Percentiles rank a stretch among this genome's conserved stretches.
These are phyloP conservation scores for Osmoderma eremita DNA, from an alignment of 2,888 invertebrate species.

Conservation along the genomic window DNA sequence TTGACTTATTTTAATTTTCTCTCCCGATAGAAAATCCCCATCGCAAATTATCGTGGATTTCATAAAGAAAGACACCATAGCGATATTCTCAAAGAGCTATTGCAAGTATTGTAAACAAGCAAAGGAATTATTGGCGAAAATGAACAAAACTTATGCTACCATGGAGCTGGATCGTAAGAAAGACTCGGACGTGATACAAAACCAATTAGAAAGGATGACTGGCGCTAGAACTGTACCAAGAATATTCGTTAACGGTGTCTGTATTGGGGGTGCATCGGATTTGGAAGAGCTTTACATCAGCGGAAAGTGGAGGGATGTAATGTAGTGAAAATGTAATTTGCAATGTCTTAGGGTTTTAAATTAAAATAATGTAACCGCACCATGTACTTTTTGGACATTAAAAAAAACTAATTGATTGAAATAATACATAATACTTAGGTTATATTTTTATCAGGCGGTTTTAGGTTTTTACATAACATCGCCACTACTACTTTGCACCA, in stretches of 20 bases:
- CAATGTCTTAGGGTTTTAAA: too few species aligned
- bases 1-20: neutral
- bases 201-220: slow-evolving; percentile 9
- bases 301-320: slow-evolving; percentile 6
- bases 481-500: too few species aligned
- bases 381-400: too few species aligned
- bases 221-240: slow-evolving; percentile 10
- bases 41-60: slow-evolving; percentile 8
- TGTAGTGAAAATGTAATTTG: neutral
- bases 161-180: slow-evolving; percentile 11
- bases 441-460: too few species aligned
- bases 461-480: too few species aligned
- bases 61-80: slow-evolving; percentile 11
- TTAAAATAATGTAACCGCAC: too few species aligned
- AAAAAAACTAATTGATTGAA: too few species aligned
- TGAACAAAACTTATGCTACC: slow-evolving; percentile 1
- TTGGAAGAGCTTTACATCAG: slow-evolving; percentile 9
- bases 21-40: neutral
- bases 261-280: slow-evolving; percentile 7
- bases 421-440: too few species aligned
- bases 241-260: slow-evolving; percentile 21
- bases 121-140: slow-evolving; percentile 3
- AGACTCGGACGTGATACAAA: slow-evolving; percentile 8
- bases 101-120: slow-evolving; percentile 9
- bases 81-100: slow-evolving; percentile 11